phyloP scores from a whole-genome alignment of 2,113 vertebrate species.

The Chinchilla lanigera region DNA sequence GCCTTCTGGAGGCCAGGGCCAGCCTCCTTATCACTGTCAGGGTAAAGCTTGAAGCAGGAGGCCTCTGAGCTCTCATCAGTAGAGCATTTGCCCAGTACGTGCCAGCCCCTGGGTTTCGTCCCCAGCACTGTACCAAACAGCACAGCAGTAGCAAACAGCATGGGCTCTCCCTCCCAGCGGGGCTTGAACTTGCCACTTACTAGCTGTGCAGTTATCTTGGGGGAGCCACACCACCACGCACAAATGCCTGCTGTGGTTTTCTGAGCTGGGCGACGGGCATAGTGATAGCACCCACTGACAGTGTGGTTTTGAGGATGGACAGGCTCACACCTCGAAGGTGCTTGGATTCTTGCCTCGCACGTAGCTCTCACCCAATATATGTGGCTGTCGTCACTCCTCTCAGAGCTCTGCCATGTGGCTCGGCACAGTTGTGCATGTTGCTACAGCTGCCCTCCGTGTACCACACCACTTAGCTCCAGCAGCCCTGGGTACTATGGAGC shows the following conservation, averaged over 20 bases:
- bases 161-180: not conserved
- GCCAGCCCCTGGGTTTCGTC: not conserved
- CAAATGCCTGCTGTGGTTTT: not conserved
- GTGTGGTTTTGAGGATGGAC: not conserved
- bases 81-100: not conserved
- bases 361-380: not conserved
- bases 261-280: not conserved
- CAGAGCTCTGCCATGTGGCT: not conserved
- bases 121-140: not conserved
- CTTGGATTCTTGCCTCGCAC: not conserved
- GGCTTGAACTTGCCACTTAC: not conserved
- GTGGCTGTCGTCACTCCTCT: not conserved
- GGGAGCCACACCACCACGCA: not conserved
- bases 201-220: not conserved
- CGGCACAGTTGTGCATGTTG: accelerated
- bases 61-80: not conserved
- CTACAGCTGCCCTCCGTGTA: not conserved
- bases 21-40: not conserved
- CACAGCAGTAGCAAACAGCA: not conserved
- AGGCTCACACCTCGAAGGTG: accelerated
- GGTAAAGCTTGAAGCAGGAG: not conserved
- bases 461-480: not conserved
- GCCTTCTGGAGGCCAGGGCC: not conserved
- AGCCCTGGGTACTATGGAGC: not conserved
- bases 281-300: not conserved